Conservation (phyloP, 2,888 invertebrate genomes). For the Philereme transversata region DNA sequence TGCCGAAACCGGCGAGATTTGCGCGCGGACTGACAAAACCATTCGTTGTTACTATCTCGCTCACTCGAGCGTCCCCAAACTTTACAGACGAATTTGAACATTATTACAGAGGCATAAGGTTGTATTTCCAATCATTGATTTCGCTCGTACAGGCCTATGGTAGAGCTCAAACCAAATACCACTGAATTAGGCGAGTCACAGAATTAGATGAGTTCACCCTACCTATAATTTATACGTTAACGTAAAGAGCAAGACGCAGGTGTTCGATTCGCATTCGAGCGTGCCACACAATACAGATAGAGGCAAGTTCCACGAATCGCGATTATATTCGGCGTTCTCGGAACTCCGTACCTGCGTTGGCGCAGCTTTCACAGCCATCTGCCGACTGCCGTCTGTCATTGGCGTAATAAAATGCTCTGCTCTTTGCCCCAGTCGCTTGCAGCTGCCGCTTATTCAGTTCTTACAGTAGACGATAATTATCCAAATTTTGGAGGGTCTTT, state of each 20-base stretch:
- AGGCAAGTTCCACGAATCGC: conserved; percentile 68
- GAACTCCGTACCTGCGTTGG: conserved; percentile 77
- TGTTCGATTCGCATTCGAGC: conserved; percentile 67
- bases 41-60: no score
- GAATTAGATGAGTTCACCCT: no score
- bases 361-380: conserved; percentile 75
- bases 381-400: conserved; percentile 66
- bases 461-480: conserved; percentile 20
- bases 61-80: no score
- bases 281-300: conserved; percentile 55
- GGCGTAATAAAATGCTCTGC: conserved; percentile 39
- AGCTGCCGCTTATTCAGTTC: conserved; percentile 51
- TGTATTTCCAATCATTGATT: no score
- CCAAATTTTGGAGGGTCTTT: conserved; percentile 1
- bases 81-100: no score
- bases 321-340: conserved; percentile 81
- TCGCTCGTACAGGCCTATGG: no score
- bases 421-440: conserved; percentile 30
- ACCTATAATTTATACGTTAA: no score
- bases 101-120: no score
- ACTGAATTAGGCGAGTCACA: no score
- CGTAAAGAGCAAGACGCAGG: conserved; percentile 50
- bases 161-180: no score
- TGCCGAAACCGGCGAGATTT: no score
- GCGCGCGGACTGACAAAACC: no score